Evolutionary conservation across 2,888 invertebrate genomes (phyloP), one percentile per base, ranked within the genome.

Genomic region (Andrena camellia): DNA sequence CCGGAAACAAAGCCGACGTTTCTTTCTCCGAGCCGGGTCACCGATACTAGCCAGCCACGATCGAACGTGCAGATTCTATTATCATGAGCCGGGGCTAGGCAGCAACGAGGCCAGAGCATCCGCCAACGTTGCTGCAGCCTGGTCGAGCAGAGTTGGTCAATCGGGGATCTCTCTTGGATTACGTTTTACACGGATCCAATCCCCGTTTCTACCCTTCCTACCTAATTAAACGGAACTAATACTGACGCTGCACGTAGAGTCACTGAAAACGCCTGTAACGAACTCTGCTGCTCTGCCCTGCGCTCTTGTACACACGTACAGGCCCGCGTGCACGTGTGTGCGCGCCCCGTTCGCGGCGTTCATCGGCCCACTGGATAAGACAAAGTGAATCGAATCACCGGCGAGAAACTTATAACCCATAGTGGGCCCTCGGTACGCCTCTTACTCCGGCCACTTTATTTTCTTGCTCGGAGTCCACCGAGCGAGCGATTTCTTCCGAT

Each of bases 161-260:
- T 90, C 87, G 90, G 86, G 70, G 86, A 86, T 89, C 86, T 83
- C 84, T 86, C 88, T 84, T 84, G 89, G 88, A 91, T 90, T 90
- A 89, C 88, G 85, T 81, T 90, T 87, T 88, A 91, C 90, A 88
- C 85, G 89, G 78, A 86, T 89, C 86, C 86, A 86, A 90, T 87
- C 84, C 82, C 79, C 74, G 64, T 67, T 68, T 80, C 81, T 71
- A 69, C 68, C 80, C 86, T 85, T 85, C 83, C 89, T 88, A 85
- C 85, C 90, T 91, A 91, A 91, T 91, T 91, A 91, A 91, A 87
- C 87, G 89, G 88, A 90, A 90, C 85, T 90, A 90, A 90, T 90
- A 88, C 87, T 54, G 79, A 81, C 86, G 77, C 78, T 77, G 79
- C 86, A 72, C 81, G 78, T 86, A 87, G 23, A 57, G 81, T 80